Base-by-base conservation (phyloP, 2,797 vertebrate species). In the Coregonus suidteri region DNA sequence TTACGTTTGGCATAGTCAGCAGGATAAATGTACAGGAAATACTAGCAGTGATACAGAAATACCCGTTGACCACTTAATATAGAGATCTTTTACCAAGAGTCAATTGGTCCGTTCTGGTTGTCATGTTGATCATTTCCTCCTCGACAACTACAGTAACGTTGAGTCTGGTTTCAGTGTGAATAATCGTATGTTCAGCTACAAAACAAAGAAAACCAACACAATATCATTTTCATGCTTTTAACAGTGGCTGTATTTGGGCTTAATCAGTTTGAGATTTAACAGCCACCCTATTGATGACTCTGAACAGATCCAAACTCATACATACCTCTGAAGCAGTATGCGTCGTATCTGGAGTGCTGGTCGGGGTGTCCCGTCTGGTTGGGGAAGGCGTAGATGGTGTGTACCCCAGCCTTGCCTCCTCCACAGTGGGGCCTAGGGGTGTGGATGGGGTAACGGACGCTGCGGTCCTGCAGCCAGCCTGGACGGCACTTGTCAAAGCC, bases 311-410 rank as follows among this genome's bases (percentile, higher is more conserved):
- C 35, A 35, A 69, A 6, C 14, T 7, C 30, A 52, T 20, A 4
- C 14, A 3, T 83, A 99, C 97, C 96, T 96, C 80, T 95, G 83
- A 97, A 96, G 85, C 98, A 99, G 90, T 97, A 99, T 77, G 96
- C 97, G 0, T 98, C 96, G 14, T 98, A 96, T 79, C 94, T 94
- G 6, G 95, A 96, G 78, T 95, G 91, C 0, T 95, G 94, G 78
- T 97, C 91, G 0, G 95, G 97, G 80, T 97, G 97, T 65, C 97
- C 97, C 0, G 96, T 98, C 92, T 98, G 97, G 91, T 98, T 96
- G 83, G 94, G 79, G 86, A 92, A 94, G 74, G 94, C 90, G 67
- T 98, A 96, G 89, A 97, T 79, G 0, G 95, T 97, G 75, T 97
- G 94, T 73, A 99, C 96, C 0, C 97, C 97, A 0, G 95, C 92